Base-by-base conservation (phyloP, 2,113 vertebrate genomes). In the Sander lucioperca region DNA sequence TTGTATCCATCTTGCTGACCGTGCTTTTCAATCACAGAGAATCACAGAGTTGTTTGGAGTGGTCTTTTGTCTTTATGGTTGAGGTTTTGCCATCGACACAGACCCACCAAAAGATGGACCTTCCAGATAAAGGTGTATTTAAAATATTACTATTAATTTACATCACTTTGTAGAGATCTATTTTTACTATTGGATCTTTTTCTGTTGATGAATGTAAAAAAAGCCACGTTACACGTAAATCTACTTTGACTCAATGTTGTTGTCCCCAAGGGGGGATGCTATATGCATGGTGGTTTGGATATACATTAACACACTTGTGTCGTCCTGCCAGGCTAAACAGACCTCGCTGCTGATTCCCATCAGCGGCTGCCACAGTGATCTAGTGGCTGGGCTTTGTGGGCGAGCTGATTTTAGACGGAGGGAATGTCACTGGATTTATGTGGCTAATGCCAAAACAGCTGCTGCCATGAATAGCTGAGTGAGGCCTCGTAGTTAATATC, bases 391-490 rank as follows among this genome's bases (percentile, higher is more conserved):
- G 70, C 79, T 93, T 88, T 87, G 86, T 88, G 74, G 50, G 39
- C 2, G 74, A 79, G 84, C 93, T 89, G 85, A 88, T 94, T 94
- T 91, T 94, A 94, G 91, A 87, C 9, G 18, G 65, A 62, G 75
- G 67, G 76, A 74, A 85, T 89, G 88, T 88, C 87, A 66, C 80
- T 88, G 86, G 85, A 91, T 93, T 91, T 82, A 90, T 80, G 85
- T 69, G 58, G 67, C 86, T 84, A 74, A 92, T 80, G 82, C 81
- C 81, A 88, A 92, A 90, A 80, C 91, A 92, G 89, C 91, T 93
- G 93, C 88, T 84, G 82, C 87, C 80, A 67, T 65, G 80, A 92
- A 91, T 90, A 91, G 79, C 80, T 84, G 69, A 91, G 82, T 74
- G 86, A 74, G 64, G 36, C 81, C 75, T 82, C 33, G 1, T 12